Evolutionary conservation across 2,888 invertebrate genomes (phyloP).

Genomic region (Megaustenia siamemsis): DNA sequence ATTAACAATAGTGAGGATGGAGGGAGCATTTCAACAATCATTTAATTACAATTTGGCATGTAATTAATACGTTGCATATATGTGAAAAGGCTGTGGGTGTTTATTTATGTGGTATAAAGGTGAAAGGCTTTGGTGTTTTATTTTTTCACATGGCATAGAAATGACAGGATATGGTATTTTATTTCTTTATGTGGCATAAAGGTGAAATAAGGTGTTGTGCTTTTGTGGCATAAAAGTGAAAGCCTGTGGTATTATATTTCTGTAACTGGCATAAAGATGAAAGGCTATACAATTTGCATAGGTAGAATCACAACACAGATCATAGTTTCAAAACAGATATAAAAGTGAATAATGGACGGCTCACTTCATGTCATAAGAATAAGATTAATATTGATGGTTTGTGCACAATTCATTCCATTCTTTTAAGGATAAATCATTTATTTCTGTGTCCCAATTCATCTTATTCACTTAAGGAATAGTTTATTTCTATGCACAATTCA

Average conservation of each 20-base stretch:
- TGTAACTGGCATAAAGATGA: no score
- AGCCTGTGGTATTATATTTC: no score
- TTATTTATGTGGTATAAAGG: no score
- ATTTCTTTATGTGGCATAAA: no score
- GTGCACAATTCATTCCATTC: no score
- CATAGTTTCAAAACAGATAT: not conserved
- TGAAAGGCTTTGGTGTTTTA: no score
- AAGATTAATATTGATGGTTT: no score
- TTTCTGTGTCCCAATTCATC: not conserved
- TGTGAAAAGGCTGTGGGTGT: not conserved
- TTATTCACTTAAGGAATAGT: not conserved
- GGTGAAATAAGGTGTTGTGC: no score
- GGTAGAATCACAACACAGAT: not conserved
- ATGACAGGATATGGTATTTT: no score
- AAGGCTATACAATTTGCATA: not conserved
- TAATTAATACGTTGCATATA: not conserved
- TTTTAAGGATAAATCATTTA: not conserved
- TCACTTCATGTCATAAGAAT: not conserved
- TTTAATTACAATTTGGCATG: not conserved
- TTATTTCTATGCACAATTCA: not conserved
- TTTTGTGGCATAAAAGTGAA: no score
- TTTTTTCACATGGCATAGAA: no score
- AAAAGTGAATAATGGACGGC: constrained; percentile 12
- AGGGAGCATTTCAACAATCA: not conserved
- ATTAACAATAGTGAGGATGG: not conserved